These are phyloP conservation scores for Elgaria multicarinata DNA, from an alignment of 2,113 vertebrate genomes.

Conservation along the genomic window DNA sequence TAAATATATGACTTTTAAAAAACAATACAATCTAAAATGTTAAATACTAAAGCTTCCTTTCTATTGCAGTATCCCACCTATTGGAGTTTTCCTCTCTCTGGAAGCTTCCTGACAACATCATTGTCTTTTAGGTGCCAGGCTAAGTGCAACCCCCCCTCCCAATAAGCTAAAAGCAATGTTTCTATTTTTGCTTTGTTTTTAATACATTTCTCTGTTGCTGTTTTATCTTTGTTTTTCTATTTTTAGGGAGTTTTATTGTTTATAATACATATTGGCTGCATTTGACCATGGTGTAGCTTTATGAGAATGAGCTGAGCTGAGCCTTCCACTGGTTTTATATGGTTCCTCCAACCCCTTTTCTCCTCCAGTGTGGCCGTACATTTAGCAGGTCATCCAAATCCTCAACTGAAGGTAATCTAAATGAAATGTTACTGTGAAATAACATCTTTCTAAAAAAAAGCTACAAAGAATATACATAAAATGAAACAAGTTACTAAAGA, in stretches of 20 bases:
- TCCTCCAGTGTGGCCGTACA: neutral
- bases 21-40: neutral
- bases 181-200: neutral
- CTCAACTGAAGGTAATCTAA: too few relatives aligned
- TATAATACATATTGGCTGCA: neutral
- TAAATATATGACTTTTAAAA: constrained; percentile 51
- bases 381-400: neutral
- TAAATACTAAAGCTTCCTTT: neutral
- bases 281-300: neutral
- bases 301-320: neutral
- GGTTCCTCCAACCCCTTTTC: neutral
- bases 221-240: neutral
- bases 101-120: neutral
- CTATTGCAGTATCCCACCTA: neutral
- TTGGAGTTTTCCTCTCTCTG: neutral
- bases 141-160: neutral
- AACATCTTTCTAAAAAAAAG: too few relatives aligned
- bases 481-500: too few relatives aligned
- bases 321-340: neutral
- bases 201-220: neutral
- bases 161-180: neutral
- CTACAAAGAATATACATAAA: too few relatives aligned
- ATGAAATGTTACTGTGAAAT: too few relatives aligned
- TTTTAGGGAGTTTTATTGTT: neutral
- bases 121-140: neutral